These are phyloP conservation scores for Meloidogyne exigua DNA, from an alignment of 1,140 invertebrate species.

Conservation along the genomic window DNA sequence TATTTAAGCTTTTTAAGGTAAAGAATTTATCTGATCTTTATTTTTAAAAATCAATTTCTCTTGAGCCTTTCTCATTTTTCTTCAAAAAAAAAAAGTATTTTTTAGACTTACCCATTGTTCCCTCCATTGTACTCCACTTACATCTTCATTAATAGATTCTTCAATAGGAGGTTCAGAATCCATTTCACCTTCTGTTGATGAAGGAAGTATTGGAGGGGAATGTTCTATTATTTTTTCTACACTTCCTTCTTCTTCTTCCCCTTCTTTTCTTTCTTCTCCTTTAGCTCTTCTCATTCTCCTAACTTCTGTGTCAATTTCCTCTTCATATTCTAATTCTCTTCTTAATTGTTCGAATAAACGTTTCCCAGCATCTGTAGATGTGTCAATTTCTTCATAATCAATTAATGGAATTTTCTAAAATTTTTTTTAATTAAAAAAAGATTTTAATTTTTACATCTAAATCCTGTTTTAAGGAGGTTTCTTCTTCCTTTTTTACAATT, in stretches of 20 bases:
- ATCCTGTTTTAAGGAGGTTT: not conserved
- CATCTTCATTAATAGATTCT: conserved; percentile 8
- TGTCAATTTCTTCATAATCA: conserved; percentile 5
- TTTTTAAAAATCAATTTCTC: not conserved
- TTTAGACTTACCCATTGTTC: not conserved
- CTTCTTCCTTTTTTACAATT: not conserved
- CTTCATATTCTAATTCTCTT: conserved; percentile 44
- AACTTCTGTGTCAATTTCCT: conserved; percentile 40
- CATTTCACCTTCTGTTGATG: not conserved
- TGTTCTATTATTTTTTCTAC: not conserved
- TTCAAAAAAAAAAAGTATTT: too few relatives aligned
- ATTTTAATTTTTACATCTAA: not conserved
- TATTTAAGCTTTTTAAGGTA: not conserved
- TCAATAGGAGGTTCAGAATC: conserved; percentile 7
- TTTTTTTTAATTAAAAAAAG: too few relatives aligned
- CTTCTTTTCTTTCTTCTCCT: conserved; percentile 18
- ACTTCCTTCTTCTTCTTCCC: not conserved
- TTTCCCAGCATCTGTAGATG: conserved; percentile 14
- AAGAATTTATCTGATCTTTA: not conserved
- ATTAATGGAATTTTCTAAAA: not conserved
- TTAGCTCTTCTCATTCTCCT: conserved; percentile 26
- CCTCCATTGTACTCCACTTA: not conserved
- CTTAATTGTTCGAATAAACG: conserved; percentile 39
- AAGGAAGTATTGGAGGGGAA: not conserved
- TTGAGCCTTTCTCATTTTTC: too few relatives aligned